Evolutionary conservation across 2,113 vertebrate genomes (phyloP).

Genomic region (Enhydra lutris): DNA sequence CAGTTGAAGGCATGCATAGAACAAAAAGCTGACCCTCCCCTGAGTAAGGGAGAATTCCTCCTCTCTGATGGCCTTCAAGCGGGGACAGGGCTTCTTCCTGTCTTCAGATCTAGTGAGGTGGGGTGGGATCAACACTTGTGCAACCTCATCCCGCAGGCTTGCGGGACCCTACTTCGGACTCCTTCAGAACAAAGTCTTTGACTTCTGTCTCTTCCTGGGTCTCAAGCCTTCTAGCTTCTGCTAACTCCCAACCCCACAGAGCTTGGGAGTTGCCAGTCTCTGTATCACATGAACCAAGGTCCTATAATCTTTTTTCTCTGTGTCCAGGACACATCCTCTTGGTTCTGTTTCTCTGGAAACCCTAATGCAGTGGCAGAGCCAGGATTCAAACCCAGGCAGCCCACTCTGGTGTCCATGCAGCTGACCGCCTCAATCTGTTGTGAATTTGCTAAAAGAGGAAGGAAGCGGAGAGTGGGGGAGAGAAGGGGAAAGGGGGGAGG

Average conservation of each 20-base stretch:
- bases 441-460: not conserved
- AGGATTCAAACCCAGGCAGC: not conserved
- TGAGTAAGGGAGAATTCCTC: not conserved
- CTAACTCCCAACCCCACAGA: not conserved
- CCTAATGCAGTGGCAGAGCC: not conserved
- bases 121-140: rapidly evolving
- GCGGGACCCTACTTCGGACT: not conserved
- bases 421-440: not conserved
- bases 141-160: too few relatives aligned
- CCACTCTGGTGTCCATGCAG: rapidly evolving
- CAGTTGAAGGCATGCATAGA: not conserved
- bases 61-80: not conserved
- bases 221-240: not conserved
- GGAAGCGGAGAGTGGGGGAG: rapidly evolving
- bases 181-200: not conserved
- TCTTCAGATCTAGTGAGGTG: not conserved
- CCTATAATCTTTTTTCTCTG: not conserved
- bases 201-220: not conserved
- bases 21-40: not conserved
- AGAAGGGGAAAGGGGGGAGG: not conserved
- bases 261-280: not conserved
- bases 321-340: not conserved
- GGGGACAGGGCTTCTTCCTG: not conserved
- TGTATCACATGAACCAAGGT: not conserved
- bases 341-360: not conserved